Percentiles rank a stretch among this genome's conserved stretches.
These are phyloP conservation scores for Carettochelys insculpta DNA, from an alignment of 2,113 vertebrate genomes.

Conservation along the genomic window DNA sequence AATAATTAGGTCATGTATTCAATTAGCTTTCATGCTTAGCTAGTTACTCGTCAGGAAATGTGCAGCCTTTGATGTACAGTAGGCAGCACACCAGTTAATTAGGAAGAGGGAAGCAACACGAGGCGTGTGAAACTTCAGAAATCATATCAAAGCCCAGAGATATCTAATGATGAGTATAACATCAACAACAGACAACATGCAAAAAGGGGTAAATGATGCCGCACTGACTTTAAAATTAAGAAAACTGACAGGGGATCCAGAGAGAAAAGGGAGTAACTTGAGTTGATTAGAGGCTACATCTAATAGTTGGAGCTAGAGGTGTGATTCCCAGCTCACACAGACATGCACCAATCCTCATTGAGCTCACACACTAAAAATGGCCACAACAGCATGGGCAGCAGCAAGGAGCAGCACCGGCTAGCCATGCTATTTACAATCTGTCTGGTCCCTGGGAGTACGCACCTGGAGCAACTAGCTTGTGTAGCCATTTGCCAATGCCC, in stretches of 20 bases:
- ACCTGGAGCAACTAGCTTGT: neutral
- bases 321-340: neutral
- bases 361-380: neutral
- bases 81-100: constrained; percentile 61
- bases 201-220: neutral
- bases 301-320: neutral
- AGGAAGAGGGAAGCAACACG: constrained; percentile 53
- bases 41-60: constrained; percentile 62
- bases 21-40: constrained; percentile 71
- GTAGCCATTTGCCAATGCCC: too few relatives aligned
- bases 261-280: neutral
- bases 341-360: neutral
- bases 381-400: too few relatives aligned
- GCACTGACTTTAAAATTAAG: constrained; percentile 36
- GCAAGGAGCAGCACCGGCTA: neutral
- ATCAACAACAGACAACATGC: constrained; percentile 21
- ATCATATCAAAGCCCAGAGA: constrained; percentile 54
- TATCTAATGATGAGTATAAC: constrained; percentile 63
- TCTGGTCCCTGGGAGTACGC: neutral
- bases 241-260: neutral
- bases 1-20: constrained; percentile 76
- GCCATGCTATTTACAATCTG: neutral
- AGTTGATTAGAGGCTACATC: neutral
- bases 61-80: constrained; percentile 66
- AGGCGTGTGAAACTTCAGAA: constrained; percentile 57